Evolutionary conservation across 2,888 invertebrate genomes (phyloP).

Genomic region (Apodemia zela): DNA sequence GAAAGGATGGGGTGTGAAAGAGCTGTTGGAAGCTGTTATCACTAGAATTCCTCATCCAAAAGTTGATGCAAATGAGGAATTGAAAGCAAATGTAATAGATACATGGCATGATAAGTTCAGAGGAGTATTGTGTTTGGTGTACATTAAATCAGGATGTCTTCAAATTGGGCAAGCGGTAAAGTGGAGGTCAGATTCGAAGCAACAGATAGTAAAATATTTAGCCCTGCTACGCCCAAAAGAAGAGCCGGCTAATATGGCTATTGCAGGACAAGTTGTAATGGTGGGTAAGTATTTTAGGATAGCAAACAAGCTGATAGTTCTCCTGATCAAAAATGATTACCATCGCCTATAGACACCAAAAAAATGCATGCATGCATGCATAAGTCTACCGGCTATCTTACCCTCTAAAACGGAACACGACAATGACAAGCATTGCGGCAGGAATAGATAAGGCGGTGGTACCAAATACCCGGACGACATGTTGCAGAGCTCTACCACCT

Average conservation of each 20-base stretch:
- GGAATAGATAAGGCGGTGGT: too few relatives aligned
- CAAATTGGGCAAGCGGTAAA: slow-evolving; percentile 87
- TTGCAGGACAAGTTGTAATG: slow-evolving; percentile 96
- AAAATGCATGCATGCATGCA: too few relatives aligned
- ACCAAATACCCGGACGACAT: too few relatives aligned
- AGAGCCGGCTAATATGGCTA: slow-evolving; percentile 81
- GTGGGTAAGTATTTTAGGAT: slow-evolving; percentile 71
- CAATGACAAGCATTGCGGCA: too few relatives aligned
- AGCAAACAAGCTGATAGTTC: too few relatives aligned
- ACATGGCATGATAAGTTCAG: slow-evolving; percentile 95
- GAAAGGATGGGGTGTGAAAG: slow-evolving; percentile 89
- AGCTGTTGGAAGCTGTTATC: slow-evolving; percentile 89
- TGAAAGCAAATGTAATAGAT: slow-evolving; percentile 94
- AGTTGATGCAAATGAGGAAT: slow-evolving; percentile 78
- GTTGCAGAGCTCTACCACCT: too few relatives aligned
- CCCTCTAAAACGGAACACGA: too few relatives aligned
- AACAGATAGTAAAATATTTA: slow-evolving; percentile 88
- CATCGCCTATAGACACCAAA: too few relatives aligned
- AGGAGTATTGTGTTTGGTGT: slow-evolving; percentile 89
- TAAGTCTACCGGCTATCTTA: too few relatives aligned
- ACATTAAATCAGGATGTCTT: slow-evolving; percentile 88
- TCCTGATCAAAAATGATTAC: too few relatives aligned
- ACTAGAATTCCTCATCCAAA: slow-evolving; percentile 88
- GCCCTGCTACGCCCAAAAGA: slow-evolving; percentile 90
- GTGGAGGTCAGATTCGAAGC: slow-evolving; percentile 85